Evolutionary conservation across 2,113 vertebrate species (phyloP).

Genomic region (Serranochromis macrocephalus): DNA sequence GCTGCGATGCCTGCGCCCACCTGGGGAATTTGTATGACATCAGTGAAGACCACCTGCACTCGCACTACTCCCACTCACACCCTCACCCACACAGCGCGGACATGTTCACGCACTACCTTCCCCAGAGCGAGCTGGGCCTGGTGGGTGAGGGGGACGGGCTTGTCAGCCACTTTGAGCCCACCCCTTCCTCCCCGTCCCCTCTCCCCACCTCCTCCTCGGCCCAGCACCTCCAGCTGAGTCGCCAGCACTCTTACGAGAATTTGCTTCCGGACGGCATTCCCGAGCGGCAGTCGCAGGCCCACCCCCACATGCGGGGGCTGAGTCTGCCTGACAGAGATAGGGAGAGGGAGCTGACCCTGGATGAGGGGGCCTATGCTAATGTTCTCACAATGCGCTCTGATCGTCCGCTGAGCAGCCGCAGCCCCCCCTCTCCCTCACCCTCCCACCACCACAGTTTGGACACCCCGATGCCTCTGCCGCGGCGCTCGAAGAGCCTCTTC

Average conservation of each 20-base stretch:
- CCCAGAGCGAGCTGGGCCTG: conserved; percentile 69
- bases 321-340: conserved; percentile 84
- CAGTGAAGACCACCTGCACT: conserved; percentile 90
- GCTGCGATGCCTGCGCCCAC: conserved; percentile 87
- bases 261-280: conserved; percentile 77
- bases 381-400: conserved; percentile 86
- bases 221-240: conserved; percentile 76
- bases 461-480: conserved; percentile 68
- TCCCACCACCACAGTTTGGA: conserved; percentile 83
- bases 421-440: conserved; percentile 62
- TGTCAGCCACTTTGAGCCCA: conserved; percentile 81
- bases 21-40: conserved; percentile 94
- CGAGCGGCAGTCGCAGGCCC: conserved; percentile 36
- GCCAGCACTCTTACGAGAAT: conserved; percentile 94
- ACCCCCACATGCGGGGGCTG: conserved; percentile 79
- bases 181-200: conserved; percentile 47
- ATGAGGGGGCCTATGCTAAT: conserved; percentile 87
- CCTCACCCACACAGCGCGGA: conserved; percentile 50
- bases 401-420: conserved; percentile 81
- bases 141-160: conserved; percentile 79
- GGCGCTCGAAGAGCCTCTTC: conserved; percentile 88
- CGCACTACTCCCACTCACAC: conserved; percentile 54
- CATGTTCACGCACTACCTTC: conserved; percentile 72
- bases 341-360: conserved; percentile 68
- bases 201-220: conserved; percentile 30